A percentile compares a stretch with the other conserved stretches of the same genome.
These are phyloP conservation scores for Cybosia mesomella DNA, from an alignment of 2,888 invertebrate genomes.

Conservation along the genomic window DNA sequence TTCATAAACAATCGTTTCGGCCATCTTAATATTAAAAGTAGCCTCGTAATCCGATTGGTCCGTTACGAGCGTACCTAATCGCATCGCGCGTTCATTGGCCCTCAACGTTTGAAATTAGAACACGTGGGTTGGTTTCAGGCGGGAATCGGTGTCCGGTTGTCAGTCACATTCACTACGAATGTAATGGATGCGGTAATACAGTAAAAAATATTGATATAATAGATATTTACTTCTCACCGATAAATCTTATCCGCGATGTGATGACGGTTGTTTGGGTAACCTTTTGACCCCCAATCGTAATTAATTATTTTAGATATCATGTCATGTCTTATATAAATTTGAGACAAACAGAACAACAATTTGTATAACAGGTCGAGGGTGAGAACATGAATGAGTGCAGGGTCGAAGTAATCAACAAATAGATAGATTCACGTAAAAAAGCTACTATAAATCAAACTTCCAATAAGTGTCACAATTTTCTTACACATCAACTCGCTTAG, in stretches of 20 bases:
- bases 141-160: conserved; percentile 29
- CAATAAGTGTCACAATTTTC: no score
- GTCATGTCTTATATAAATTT: neutral
- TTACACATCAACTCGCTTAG: no score
- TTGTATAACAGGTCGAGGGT: no score
- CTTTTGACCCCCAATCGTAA: conserved; percentile 11
- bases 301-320: neutral
- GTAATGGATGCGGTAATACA: conserved; percentile 27
- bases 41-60: conserved; percentile 65
- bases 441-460: no score
- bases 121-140: conserved; percentile 55
- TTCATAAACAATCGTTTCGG: conserved; percentile 44
- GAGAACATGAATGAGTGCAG: neutral
- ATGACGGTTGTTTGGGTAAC: conserved; percentile 19
- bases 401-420: no score
- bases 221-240: conserved; percentile 3
- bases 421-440: no score
- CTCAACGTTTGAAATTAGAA: conserved; percentile 73
- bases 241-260: conserved; percentile 10
- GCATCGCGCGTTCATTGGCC: conserved; percentile 65
- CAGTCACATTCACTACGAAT: conserved; percentile 25
- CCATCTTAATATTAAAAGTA: conserved; percentile 66
- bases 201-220: neutral
- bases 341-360: no score
- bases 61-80: conserved; percentile 56